Evolutionary conservation across 2,888 invertebrate genomes (phyloP).

Genomic region (Eurytoma californica): DNA sequence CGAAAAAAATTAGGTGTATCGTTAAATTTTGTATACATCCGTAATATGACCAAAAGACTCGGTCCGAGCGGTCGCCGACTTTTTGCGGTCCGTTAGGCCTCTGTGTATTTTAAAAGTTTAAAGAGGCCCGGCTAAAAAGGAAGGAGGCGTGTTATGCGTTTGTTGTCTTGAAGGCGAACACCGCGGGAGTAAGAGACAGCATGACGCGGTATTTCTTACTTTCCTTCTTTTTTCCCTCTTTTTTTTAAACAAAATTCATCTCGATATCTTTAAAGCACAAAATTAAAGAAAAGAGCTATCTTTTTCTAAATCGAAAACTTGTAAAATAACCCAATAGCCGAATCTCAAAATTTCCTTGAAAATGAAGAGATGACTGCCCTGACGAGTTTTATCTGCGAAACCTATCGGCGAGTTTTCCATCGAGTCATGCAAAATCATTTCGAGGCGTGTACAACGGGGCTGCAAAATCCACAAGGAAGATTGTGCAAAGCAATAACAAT

Average conservation of each 20-base stretch:
- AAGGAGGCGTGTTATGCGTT: constrained; percentile 20
- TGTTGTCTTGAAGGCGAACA: not conserved
- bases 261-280: too few species aligned
- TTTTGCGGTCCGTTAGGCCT: constrained; percentile 25
- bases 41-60: constrained; percentile 49
- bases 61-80: constrained; percentile 1
- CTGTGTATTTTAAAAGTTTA: constrained; percentile 48
- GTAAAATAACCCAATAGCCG: too few species aligned
- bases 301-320: too few species aligned
- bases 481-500: too few species aligned
- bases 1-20: constrained; percentile 21
- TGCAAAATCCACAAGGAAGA: too few species aligned
- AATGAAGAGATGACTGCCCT: too few species aligned
- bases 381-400: too few species aligned
- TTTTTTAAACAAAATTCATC: not conserved
- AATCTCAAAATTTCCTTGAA: too few species aligned
- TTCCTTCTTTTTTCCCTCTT: not conserved
- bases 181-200: not conserved
- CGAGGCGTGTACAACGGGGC: too few species aligned
- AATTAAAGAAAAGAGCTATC: too few species aligned
- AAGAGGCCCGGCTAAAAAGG: constrained; percentile 37
- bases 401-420: too few species aligned
- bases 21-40: constrained; percentile 43
- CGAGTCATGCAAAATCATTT: too few species aligned
- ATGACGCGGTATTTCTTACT: constrained; percentile 4